A percentile compares a stretch with the other conserved stretches of the same genome.
Conservation (phyloP, 2,113 vertebrate species). For the Corythornis cristatus region DNA sequence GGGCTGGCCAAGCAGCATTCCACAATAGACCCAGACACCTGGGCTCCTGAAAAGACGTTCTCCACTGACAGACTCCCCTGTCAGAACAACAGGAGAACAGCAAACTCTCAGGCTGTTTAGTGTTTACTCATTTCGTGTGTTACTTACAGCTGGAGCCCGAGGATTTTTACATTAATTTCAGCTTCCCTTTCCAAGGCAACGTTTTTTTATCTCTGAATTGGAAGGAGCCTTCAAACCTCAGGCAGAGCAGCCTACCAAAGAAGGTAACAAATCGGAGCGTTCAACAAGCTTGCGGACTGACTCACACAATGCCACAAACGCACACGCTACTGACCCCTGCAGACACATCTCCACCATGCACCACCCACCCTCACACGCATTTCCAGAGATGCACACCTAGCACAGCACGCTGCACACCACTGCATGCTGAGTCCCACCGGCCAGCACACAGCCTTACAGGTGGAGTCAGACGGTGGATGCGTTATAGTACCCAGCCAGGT, state of each 20-base stretch:
- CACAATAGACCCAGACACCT: accelerated
- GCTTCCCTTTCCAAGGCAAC: not conserved
- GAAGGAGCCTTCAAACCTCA: not conserved
- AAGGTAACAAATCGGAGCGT: not conserved
- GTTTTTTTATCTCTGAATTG: accelerated
- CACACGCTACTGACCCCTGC: conserved; percentile 14
- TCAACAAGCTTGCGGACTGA: accelerated
- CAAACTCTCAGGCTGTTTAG: accelerated
- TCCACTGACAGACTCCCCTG: not conserved
- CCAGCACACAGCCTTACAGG: accelerated
- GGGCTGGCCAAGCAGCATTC: not conserved
- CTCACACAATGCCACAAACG: not conserved
- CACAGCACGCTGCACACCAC: not conserved
- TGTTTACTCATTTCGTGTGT: accelerated
- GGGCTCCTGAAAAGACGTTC: accelerated
- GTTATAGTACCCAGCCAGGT: not conserved
- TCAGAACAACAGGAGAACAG: not conserved
- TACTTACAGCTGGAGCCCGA: not conserved
- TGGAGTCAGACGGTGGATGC: not conserved
- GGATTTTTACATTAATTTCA: not conserved
- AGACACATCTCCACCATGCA: not conserved
- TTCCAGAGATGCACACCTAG: not conserved
- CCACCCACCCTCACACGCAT: not conserved
- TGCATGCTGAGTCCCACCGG: not conserved
- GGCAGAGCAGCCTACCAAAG: not conserved